phyloP scores from a whole-genome alignment of 2,797 vertebrate species.

The Paedocypris micromegethes region DNA sequence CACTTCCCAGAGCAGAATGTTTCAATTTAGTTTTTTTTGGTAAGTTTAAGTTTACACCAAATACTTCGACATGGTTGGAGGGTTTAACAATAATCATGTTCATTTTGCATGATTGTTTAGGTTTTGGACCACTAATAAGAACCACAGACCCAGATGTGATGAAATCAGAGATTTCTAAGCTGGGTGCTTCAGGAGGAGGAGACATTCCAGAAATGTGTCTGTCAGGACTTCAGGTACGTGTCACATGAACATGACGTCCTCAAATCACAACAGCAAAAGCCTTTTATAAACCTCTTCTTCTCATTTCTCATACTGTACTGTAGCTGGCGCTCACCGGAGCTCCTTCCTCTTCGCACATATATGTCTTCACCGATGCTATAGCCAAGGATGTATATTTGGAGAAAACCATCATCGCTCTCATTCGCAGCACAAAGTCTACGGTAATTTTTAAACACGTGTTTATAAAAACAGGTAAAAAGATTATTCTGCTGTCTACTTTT shows the following conservation, averaged over 20 bases:
- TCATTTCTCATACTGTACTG: neutral
- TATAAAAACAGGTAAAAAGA: no score
- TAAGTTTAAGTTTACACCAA: no score
- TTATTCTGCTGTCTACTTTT: neutral
- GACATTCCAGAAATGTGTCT: constrained; percentile 67
- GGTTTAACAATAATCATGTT: neutral
- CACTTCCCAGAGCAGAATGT: no score
- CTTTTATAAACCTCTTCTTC: neutral
- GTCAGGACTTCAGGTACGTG: constrained; percentile 66
- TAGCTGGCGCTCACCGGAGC: constrained; percentile 68
- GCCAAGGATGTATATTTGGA: constrained; percentile 64
- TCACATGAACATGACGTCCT: neutral
- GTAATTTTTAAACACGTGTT: constrained; percentile 46
- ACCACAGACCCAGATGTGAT: constrained; percentile 60
- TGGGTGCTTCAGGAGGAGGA: constrained; percentile 45
- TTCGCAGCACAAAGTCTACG: constrained; percentile 60
- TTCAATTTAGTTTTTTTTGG: no score
- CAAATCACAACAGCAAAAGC: neutral
- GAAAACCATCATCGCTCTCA: constrained; percentile 64
- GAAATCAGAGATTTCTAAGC: constrained; percentile 61
- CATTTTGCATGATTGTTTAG: constrained; percentile 46
- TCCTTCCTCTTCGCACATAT: constrained; percentile 65
- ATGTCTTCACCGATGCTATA: constrained; percentile 67
- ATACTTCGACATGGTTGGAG: no score
- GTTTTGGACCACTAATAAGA: constrained; percentile 62